phyloP scores from a whole-genome alignment of 2,888 invertebrate genomes.

The Apodemia mormo region DNA sequence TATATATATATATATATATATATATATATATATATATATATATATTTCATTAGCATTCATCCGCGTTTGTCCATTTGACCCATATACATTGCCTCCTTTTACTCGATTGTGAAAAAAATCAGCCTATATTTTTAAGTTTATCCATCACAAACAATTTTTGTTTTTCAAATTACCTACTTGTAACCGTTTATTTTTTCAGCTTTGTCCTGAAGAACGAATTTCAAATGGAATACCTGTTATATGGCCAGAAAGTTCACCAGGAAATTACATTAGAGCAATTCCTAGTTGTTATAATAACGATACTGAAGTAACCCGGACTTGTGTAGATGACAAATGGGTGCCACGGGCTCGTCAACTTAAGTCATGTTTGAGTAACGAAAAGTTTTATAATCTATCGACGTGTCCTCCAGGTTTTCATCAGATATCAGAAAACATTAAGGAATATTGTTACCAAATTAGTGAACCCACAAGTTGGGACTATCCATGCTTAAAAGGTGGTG shows the following conservation, averaged over 20 bases:
- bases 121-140: no score
- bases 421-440: conserved; percentile 52
- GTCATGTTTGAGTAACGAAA: conserved; percentile 52
- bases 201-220: conserved; percentile 59
- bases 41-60: no score
- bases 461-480: conserved; percentile 54
- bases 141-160: no score
- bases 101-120: no score
- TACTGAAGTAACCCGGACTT: conserved; percentile 55
- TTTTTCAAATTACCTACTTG: no score
- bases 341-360: conserved; percentile 50
- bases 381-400: conserved; percentile 49
- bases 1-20: no score
- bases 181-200: conserved; percentile 45
- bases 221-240: conserved; percentile 53
- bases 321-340: conserved; percentile 55
- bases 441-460: conserved; percentile 62
- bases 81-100: no score
- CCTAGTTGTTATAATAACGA: conserved; percentile 58
- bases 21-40: no score
- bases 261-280: conserved; percentile 53
- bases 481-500: conserved; percentile 67
- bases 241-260: conserved; percentile 53
- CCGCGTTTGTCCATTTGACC: no score
- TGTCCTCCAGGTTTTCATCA: conserved; percentile 63